Conservation (phyloP, 2,888 invertebrate genomes). For the Xanthostigma xanthostigma region DNA sequence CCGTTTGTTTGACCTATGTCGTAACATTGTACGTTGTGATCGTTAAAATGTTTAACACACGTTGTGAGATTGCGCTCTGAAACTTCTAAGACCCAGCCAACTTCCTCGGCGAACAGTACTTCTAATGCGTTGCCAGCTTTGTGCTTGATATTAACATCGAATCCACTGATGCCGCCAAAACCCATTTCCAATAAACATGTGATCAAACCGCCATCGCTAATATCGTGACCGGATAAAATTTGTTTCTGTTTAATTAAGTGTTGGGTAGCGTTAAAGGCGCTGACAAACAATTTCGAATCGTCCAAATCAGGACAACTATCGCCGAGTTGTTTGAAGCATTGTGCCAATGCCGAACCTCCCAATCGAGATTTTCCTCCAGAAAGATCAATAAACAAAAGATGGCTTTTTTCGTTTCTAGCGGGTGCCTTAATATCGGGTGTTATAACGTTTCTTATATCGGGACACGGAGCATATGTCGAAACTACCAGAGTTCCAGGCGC, state of each 20-base stretch:
- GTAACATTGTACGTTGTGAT: slow-evolving; percentile 43
- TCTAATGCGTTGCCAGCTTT: slow-evolving; percentile 41
- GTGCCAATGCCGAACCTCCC: slow-evolving; percentile 87
- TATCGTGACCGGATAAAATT: slow-evolving; percentile 78
- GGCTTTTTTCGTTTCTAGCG: slow-evolving; percentile 39
- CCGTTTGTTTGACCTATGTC: slow-evolving; percentile 51
- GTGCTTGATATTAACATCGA: slow-evolving; percentile 46
- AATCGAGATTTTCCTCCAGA: slow-evolving; percentile 58
- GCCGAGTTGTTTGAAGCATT: slow-evolving; percentile 76
- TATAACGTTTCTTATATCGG: slow-evolving; percentile 68
- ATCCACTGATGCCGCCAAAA: slow-evolving; percentile 79
- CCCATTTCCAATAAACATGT: slow-evolving; percentile 89
- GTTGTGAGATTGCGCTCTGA: slow-evolving; percentile 34
- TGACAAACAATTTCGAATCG: slow-evolving; percentile 45
- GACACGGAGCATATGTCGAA: slow-evolving; percentile 92
- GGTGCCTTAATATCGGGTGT: slow-evolving; percentile 84
- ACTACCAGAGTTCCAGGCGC: slow-evolving; percentile 84
- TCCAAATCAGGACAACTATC: slow-evolving; percentile 68
- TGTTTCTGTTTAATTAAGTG: slow-evolving; percentile 56
- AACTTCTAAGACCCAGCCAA: slow-evolving; percentile 74
- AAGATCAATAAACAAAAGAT: slow-evolving; percentile 64
- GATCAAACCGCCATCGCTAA: slow-evolving; percentile 92
- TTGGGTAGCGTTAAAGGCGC: slow-evolving; percentile 75
- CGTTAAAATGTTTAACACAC: slow-evolving; percentile 44
- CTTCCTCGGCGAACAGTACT: slow-evolving; percentile 70